phyloP scores from a whole-genome alignment of 2,888 invertebrate genomes.

The Limnephilus marmoratus region DNA sequence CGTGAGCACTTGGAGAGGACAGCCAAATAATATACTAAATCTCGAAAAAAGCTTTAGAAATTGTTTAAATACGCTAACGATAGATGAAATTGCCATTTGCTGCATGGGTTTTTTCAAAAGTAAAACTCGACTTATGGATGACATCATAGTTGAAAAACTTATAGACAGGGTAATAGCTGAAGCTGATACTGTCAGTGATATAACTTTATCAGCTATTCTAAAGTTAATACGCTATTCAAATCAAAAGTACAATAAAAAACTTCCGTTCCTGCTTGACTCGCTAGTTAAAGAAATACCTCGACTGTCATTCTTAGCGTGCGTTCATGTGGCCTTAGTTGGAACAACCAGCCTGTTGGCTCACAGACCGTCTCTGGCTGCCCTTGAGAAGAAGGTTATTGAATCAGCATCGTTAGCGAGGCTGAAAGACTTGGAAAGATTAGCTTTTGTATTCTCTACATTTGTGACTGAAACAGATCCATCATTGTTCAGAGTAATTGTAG shows the following conservation, averaged over 20 bases:
- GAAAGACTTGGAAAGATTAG: constrained; percentile 87
- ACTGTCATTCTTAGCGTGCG: constrained; percentile 79
- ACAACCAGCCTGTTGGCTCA: constrained; percentile 76
- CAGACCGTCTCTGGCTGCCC: constrained; percentile 72
- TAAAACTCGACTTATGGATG: constrained; percentile 79
- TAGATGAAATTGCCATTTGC: constrained; percentile 84
- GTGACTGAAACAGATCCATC: constrained; percentile 75
- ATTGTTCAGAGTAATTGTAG: constrained; percentile 72
- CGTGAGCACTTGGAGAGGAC: constrained; percentile 78
- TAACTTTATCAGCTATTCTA: constrained; percentile 81
- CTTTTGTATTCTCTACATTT: constrained; percentile 80
- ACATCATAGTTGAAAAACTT: constrained; percentile 74
- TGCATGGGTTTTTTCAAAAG: constrained; percentile 89
- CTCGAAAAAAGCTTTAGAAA: constrained; percentile 79
- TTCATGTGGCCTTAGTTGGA: constrained; percentile 82
- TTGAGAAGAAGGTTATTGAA: constrained; percentile 76
- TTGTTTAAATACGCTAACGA: constrained; percentile 76
- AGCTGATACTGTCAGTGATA: constrained; percentile 78
- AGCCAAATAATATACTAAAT: constrained; percentile 80
- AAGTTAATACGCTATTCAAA: constrained; percentile 81
- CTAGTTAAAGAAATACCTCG: constrained; percentile 78
- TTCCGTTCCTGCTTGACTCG: constrained; percentile 76
- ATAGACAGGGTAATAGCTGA: constrained; percentile 76
- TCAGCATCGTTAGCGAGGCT: constrained; percentile 77
- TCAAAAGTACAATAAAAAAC: constrained; percentile 71